These are phyloP conservation scores for Struthidea cinerea DNA, from an alignment of 2,113 vertebrate genomes.

Conservation along the genomic window DNA sequence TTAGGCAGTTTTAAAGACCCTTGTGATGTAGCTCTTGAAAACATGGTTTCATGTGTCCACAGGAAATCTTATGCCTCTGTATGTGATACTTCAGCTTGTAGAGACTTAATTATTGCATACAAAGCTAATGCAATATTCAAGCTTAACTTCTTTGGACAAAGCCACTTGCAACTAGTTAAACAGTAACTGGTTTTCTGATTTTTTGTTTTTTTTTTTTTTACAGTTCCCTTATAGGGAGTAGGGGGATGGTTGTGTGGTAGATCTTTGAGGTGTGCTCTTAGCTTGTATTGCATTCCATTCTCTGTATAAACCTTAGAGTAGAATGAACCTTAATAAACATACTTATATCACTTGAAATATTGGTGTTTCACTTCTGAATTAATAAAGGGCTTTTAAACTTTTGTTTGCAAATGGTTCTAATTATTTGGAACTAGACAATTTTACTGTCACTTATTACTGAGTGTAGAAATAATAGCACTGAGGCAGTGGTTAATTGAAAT, in stretches of 20 bases:
- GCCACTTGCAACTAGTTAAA: constrained; percentile 62
- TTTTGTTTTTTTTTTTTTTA: background rate
- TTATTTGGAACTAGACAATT: background rate
- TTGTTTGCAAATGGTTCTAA: background rate
- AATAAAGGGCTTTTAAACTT: constrained; percentile 57
- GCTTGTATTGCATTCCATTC: constrained; percentile 68
- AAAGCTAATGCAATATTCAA: constrained; percentile 30
- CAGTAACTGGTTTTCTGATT: constrained; percentile 42
- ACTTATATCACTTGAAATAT: constrained; percentile 58
- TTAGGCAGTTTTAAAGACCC: constrained; percentile 29
- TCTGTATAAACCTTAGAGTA: constrained; percentile 67
- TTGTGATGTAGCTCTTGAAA: constrained; percentile 50
- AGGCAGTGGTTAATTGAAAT: background rate
- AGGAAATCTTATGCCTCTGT: background rate
- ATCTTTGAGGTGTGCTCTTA: constrained; percentile 55
- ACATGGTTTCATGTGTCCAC: constrained; percentile 27
- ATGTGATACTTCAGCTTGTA: constrained; percentile 35
- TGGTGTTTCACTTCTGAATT: constrained; percentile 59
- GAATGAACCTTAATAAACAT: constrained; percentile 62
- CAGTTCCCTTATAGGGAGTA: constrained; percentile 63
- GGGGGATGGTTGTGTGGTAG: constrained; percentile 56
- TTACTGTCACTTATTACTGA: background rate
- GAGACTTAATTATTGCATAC: constrained; percentile 50
- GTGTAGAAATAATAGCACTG: background rate
- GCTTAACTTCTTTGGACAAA: constrained; percentile 55